Conservation (phyloP, 2,797 vertebrate genomes). For the Takifugu rubripes region DNA sequence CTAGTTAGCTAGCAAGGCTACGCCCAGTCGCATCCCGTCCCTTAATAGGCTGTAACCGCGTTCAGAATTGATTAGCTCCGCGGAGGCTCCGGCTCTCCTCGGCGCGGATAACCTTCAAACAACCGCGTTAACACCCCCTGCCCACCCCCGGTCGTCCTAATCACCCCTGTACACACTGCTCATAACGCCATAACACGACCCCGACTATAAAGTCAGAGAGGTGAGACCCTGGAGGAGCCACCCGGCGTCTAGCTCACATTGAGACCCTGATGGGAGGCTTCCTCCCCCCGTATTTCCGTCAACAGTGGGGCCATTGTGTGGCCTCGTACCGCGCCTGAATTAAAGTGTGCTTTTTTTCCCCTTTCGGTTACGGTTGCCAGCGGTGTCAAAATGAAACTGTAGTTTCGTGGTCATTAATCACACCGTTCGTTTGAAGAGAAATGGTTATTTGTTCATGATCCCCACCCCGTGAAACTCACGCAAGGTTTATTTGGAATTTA, state of each 20-base stretch:
- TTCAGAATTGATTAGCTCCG: background rate
- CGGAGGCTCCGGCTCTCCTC: background rate
- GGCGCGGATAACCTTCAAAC: background rate
- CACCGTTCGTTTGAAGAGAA: no score
- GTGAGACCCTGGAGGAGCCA: background rate
- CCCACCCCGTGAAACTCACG: no score
- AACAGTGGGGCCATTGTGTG: constrained; percentile 34
- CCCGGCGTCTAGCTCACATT: background rate
- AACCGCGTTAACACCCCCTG: background rate
- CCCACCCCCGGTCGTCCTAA: no score
- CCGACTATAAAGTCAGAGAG: no score
- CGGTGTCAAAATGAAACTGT: background rate
- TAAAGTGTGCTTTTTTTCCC: background rate
- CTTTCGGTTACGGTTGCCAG: background rate
- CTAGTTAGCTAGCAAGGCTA: constrained; percentile 48
- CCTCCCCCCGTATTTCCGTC: constrained; percentile 25
- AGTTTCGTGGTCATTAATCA: no score
- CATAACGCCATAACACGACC: no score
- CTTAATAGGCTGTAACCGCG: background rate
- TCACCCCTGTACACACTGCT: no score
- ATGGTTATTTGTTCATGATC: no score
- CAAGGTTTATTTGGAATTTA: no score
- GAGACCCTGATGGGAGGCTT: no score
- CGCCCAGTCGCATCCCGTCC: constrained; percentile 43
- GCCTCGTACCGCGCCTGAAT: constrained; percentile 12